Evolutionary conservation across 2,113 vertebrate species (phyloP).

Genomic region (Scophthalmus maximus): DNA sequence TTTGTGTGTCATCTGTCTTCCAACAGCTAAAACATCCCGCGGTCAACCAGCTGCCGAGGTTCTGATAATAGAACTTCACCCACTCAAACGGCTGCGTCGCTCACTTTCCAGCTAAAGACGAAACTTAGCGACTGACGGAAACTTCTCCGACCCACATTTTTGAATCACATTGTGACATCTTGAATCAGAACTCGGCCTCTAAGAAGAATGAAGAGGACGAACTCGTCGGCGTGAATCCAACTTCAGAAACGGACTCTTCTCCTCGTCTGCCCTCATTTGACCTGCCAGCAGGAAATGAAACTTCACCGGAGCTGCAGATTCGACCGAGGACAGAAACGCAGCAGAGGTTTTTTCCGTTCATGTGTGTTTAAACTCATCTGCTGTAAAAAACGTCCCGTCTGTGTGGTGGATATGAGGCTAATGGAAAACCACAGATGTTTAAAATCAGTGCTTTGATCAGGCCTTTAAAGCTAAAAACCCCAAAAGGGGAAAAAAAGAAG

Average conservation of each 20-base stretch:
- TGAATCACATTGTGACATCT: conserved; percentile 21
- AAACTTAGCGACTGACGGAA: neutral
- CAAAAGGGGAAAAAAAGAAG: neutral
- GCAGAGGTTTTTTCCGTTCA: neutral
- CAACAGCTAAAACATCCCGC: neutral
- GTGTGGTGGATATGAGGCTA: neutral
- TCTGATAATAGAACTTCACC: conserved; percentile 33
- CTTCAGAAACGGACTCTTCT: neutral
- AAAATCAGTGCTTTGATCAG: neutral
- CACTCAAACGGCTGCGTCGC: no score
- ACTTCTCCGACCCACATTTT: conserved; percentile 2
- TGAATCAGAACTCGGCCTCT: no score
- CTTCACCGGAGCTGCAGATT: neutral
- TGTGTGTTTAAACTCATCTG: neutral
- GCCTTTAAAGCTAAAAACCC: neutral
- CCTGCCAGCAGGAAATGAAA: conserved; percentile 71
- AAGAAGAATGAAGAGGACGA: conserved; percentile 12
- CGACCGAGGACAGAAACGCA: neutral
- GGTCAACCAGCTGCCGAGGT: neutral
- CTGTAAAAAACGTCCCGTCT: neutral
- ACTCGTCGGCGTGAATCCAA: no score
- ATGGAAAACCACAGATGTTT: neutral
- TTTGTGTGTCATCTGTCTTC: neutral
- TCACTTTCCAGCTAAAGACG: neutral
- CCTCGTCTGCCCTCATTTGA: conserved; percentile 39